These are phyloP conservation scores for Eupeodes corollae DNA, from an alignment of 1,140 invertebrate species.

Conservation along the genomic window DNA sequence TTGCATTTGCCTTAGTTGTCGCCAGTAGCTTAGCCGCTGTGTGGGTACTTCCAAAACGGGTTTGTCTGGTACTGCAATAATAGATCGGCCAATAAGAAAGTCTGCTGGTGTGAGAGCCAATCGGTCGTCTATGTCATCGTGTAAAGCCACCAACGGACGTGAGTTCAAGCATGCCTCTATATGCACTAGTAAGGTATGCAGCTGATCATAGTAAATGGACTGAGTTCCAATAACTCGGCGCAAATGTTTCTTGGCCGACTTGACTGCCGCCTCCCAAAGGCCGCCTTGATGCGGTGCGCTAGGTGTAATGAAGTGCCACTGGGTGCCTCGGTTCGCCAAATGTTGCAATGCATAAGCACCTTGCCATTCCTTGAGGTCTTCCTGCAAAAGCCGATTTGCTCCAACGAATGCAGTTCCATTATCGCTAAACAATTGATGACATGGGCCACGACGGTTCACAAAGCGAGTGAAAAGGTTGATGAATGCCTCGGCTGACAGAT, in stretches of 20 bases:
- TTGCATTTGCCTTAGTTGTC: neutral
- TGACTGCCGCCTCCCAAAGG: constrained; percentile 21
- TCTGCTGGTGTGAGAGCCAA: constrained; percentile 29
- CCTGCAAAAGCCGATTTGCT: constrained; percentile 12
- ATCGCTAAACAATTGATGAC: constrained; percentile 21
- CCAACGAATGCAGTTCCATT: constrained; percentile 33
- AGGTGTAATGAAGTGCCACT: constrained; percentile 16
- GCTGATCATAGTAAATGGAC: constrained; percentile 11
- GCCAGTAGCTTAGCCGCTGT: too few species aligned
- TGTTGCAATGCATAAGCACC: too few species aligned
- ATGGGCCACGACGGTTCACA: constrained; percentile 11
- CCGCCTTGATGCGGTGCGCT: constrained; percentile 18
- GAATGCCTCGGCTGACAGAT: constrained; percentile 15
- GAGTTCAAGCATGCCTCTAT: constrained; percentile 13
- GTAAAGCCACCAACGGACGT: constrained; percentile 12
- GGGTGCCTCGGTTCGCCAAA: constrained; percentile 1
- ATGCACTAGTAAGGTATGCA: constrained; percentile 9
- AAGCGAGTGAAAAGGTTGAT: constrained; percentile 20
- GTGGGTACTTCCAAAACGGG: neutral
- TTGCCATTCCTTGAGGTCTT: neutral
- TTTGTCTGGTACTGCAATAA: constrained; percentile 11
- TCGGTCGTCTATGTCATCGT: constrained; percentile 16
- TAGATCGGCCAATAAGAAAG: constrained; percentile 28
- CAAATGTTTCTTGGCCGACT: constrained; percentile 19
- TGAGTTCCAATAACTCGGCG: constrained; percentile 8